Base-by-base conservation (phyloP, 2,888 invertebrate genomes). In the Sphaerolaimus hirsutus region DNA sequence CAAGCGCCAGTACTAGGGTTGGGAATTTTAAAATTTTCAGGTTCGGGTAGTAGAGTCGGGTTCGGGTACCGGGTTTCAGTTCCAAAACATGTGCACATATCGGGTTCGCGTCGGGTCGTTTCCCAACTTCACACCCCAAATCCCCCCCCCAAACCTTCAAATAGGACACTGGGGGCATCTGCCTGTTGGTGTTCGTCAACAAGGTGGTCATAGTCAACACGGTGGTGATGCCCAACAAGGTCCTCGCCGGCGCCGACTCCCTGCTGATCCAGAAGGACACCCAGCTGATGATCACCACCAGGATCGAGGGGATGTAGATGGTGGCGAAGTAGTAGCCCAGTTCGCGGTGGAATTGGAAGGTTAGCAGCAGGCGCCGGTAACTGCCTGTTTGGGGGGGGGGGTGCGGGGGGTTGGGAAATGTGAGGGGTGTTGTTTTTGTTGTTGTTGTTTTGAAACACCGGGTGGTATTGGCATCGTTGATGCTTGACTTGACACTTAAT, bases 251-350 rank as follows among this genome's bases (percentile, higher is more conserved):
- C 1, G 55, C 53, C 36, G 56, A 54, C 37, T 56, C 56, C 7
- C 56, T 29, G 21, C 43, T 47, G 10, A 56, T 46, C 61, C 61
- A 61, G 49, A 61, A 61, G 2, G 58, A 56, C 2, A 59, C 52
- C 60, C 61, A 61, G 2, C 57, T 57, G 24, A 61, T 62, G 40
- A 55, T 55, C 24, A 61, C 61, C 42, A 61, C 61, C 69, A 86
- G 75, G 68, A 43, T 36, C 2, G 43, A 42, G 26, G 87, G 87
- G 73, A 87, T 84, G 74, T 87, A 87, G 72, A 87, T 87, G 74
- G 87, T 87, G 72, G 89, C 89, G 65, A 87, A 75, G 74, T 89
- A 89, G 75, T 89, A 89, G 65, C 89, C 89, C 83, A 89, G 86
- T 65, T 86, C 86, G 58, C 89, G 78, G 22, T 22, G 21, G 23